Base-by-base conservation (phyloP, 2,888 invertebrate genomes). In the Spilosoma lubricipeda region DNA sequence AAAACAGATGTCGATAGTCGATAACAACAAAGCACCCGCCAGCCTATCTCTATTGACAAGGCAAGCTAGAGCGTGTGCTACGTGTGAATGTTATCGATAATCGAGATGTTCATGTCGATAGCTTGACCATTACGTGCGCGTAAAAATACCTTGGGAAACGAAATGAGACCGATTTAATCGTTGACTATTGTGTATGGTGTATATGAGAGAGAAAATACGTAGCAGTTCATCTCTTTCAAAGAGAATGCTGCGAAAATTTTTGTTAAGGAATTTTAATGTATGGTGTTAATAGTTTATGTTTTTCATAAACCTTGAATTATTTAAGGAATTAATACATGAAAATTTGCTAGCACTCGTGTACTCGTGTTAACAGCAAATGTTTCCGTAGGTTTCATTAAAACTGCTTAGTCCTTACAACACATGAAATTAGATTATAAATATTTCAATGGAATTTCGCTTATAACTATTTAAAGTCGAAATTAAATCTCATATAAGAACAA, bases 41-140 rank as follows among this genome's bases (percentile, higher is more conserved):
- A 87, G 87, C 91, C 90, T 92, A 92, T 90, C 93, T 91, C 93
- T 94, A 94, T 91, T 92, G 93, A 94, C 94, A 93, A 88, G 91
- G 77, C 81, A 89, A 89, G 89, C 88, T 87, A 87, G 92, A 93
- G 94, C 95, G 95, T 95, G 95, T 94, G 94, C 94, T 93, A 94
- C 91, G 95, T 95, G 95, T 95, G 95, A 95, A 95, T 95, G 93
- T 91, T 95, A 95, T 95, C 95, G 92, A 93, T 90, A 89, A 84
- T 94, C 94, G 92, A 92, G 94, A 94, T 93, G 88, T 81, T 82
- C 87, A 88, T 87, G 87, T 93, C 93, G 93, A 93, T 93, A 94
- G 89, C 89, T 93, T 89, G 85, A 88, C 93, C 92, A 94, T 94
- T 94, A 94, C 93, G 90, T 90, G 90, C 90, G 88, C 87, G 88